phyloP scores from a whole-genome alignment of 2,797 vertebrate species.

The Gadopsis marmoratus region DNA sequence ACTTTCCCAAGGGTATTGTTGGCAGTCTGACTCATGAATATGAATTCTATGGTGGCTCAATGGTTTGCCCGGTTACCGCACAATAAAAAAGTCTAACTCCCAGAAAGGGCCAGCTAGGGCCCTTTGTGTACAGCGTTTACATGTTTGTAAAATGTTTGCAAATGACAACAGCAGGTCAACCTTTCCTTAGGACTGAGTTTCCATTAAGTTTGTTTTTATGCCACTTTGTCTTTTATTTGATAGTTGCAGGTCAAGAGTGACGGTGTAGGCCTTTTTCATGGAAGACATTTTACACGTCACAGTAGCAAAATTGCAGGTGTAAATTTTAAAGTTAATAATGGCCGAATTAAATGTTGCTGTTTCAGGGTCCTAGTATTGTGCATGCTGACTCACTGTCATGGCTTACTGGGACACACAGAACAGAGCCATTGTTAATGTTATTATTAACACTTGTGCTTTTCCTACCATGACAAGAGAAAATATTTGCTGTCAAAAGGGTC shows the following conservation, averaged over 20 bases:
- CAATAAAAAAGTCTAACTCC: background rate
- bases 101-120: background rate
- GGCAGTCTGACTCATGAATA: conserved; percentile 15
- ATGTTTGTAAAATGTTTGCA: background rate
- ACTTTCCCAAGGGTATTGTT: conserved; percentile 13
- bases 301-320: background rate
- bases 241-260: background rate
- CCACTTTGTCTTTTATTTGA: background rate
- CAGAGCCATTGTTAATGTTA: background rate
- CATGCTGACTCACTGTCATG: background rate
- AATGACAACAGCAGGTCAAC: background rate
- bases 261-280: background rate
- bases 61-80: conserved; percentile 17
- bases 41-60: background rate
- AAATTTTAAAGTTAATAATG: background rate
- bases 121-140: conserved; percentile 2
- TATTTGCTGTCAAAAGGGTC: background rate
- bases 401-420: background rate
- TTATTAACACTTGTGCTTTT: background rate
- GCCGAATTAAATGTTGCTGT: background rate
- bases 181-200: background rate
- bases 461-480: background rate
- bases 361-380: background rate
- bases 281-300: background rate
- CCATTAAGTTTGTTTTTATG: background rate